Conservation (phyloP, 2,888 invertebrate species). For the Drosophila quinaria region DNA sequence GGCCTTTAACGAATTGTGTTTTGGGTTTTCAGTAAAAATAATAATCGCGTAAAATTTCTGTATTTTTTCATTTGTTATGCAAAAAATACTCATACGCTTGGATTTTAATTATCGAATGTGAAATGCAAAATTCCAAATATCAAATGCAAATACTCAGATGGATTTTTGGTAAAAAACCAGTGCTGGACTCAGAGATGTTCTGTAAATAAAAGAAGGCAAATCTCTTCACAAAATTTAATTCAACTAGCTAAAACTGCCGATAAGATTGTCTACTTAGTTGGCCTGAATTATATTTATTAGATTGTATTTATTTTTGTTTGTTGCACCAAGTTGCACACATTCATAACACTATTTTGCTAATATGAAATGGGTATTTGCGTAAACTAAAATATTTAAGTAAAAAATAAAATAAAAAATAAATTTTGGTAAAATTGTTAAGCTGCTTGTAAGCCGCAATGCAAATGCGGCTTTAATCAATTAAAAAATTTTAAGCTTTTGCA, state of each 20-base stretch:
- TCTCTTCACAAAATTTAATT: background rate
- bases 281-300: no score
- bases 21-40: background rate
- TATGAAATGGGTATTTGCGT: background rate
- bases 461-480: slow-evolving; percentile 83
- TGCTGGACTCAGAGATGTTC: background rate
- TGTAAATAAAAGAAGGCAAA: background rate
- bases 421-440: slow-evolving; percentile 63
- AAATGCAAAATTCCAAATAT: slow-evolving; percentile 32
- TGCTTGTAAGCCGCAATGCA: slow-evolving; percentile 76
- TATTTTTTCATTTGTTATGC: slow-evolving; percentile 3
- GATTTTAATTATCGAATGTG: slow-evolving; percentile 64
- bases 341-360: background rate
- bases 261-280: no score
- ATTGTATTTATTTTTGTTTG: background rate
- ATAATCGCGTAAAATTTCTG: background rate
- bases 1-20: slow-evolving; percentile 1
- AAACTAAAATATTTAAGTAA: slow-evolving; percentile 13
- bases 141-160: slow-evolving; percentile 34
- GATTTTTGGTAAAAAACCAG: background rate
- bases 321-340: background rate
- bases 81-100: slow-evolving; percentile 34
- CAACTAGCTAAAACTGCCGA: no score
- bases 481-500: slow-evolving; percentile 70
- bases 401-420: slow-evolving; percentile 49